These are phyloP conservation scores for Meloe dianella DNA, from an alignment of 2,888 invertebrate genomes.

Conservation along the genomic window DNA sequence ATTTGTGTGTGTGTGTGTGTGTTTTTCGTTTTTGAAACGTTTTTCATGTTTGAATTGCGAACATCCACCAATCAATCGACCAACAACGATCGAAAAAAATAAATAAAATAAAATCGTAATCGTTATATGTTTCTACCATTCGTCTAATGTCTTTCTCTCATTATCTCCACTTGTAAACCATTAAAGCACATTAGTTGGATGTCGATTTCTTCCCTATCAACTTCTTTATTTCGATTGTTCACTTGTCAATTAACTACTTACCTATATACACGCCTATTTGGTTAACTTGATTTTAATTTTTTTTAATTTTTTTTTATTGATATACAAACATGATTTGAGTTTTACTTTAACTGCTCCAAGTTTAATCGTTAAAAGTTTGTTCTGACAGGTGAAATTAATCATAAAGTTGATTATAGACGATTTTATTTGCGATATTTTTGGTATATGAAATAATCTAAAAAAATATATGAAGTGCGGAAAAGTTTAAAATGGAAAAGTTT, in stretches of 20 bases:
- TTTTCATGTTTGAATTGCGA: slow-evolving; percentile 30
- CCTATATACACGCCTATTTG: background rate
- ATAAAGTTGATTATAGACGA: background rate
- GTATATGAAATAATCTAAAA: background rate
- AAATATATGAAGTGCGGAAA: background rate
- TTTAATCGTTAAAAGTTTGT: background rate
- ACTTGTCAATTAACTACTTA: background rate
- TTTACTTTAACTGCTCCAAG: background rate
- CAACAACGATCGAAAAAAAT: background rate
- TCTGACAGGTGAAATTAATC: background rate
- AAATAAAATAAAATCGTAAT: background rate
- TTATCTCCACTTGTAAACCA: slow-evolving; percentile 3
- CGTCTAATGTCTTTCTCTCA: background rate
- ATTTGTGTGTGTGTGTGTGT: slow-evolving; percentile 23
- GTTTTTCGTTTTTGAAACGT: slow-evolving; percentile 30
- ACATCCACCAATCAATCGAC: background rate
- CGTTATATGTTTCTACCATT: background rate
- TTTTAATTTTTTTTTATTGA: background rate
- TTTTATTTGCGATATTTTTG: background rate
- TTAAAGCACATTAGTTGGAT: background rate
- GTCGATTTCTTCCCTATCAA: background rate
- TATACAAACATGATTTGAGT: background rate
- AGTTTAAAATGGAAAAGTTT: background rate
- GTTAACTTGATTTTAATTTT: background rate
- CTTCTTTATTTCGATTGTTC: background rate